Percentiles rank a stretch among this genome's conserved stretches.
Evolutionary conservation across 1,140 invertebrate genomes (phyloP).

Genomic region (Euwallacea fornicatus): DNA sequence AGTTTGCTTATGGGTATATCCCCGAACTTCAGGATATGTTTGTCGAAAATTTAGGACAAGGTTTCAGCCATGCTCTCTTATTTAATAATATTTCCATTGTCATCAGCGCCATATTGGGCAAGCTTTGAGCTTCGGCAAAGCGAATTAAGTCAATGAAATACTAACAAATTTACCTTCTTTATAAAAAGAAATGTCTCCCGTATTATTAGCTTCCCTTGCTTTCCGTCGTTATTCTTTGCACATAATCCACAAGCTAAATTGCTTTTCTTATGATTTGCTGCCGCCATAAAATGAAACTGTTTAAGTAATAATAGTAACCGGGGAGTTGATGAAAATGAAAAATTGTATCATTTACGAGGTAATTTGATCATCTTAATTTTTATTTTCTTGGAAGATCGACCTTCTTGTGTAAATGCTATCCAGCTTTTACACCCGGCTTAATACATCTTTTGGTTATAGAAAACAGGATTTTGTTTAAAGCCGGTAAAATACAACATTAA

Average conservation of each 20-base stretch:
- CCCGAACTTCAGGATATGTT: conserved; percentile 9
- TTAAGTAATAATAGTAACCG: conserved; percentile 23
- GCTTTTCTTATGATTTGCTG: conserved; percentile 25
- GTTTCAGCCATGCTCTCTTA: conserved; percentile 11
- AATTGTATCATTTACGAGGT: conserved; percentile 27
- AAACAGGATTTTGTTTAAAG: background rate
- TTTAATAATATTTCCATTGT: conserved; percentile 7
- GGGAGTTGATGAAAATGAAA: conserved; percentile 27
- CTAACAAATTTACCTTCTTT: too few relatives aligned
- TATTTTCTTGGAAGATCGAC: conserved; percentile 6
- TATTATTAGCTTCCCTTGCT: background rate
- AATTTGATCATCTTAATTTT: conserved; percentile 23
- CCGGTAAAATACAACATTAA: background rate
- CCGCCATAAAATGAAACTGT: conserved; percentile 26
- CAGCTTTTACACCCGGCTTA: background rate
- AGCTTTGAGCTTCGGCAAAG: too few relatives aligned
- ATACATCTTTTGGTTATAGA: background rate
- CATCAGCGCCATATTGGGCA: background rate
- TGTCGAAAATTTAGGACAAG: conserved; percentile 1
- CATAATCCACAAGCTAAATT: conserved; percentile 24
- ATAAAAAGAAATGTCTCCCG: background rate
- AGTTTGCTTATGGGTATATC: conserved; percentile 26
- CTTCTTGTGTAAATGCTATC: background rate
- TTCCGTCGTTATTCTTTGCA: conserved; percentile 20
- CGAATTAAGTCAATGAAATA: too few relatives aligned